These are phyloP conservation scores for Zygogramma bicolorata DNA, from an alignment of 2,888 invertebrate species.

Conservation along the genomic window DNA sequence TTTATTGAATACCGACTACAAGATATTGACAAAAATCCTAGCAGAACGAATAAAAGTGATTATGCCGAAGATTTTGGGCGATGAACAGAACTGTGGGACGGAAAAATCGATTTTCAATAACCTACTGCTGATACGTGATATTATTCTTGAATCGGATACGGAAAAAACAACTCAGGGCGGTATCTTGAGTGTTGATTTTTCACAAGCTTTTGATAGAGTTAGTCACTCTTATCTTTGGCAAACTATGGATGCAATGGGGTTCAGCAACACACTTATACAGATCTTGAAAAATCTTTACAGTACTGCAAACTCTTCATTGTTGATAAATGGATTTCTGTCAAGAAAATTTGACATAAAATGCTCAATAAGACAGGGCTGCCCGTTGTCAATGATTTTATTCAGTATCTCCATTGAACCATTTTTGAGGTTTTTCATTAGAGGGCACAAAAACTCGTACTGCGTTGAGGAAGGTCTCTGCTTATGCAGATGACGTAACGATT, in stretches of 20 bases:
- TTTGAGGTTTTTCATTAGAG: no score
- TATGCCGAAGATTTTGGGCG: background rate
- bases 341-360: background rate
- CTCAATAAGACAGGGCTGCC: background rate
- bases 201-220: background rate
- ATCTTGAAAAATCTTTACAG: background rate
- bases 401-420: background rate
- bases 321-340: background rate
- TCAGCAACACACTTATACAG: background rate
- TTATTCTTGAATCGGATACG: background rate
- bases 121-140: background rate
- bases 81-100: background rate
- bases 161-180: background rate
- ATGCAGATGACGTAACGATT: background rate
- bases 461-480: background rate
- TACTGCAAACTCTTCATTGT: background rate
- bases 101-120: background rate
- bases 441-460: no score
- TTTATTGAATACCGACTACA: background rate
- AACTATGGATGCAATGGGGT: background rate
- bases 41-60: background rate
- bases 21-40: background rate
- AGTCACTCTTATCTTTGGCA: background rate
- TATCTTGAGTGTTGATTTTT: background rate
- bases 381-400: conserved; percentile 1